Conservation (phyloP, 2,113 vertebrate species). For the Muntiacus muntjak region DNA sequence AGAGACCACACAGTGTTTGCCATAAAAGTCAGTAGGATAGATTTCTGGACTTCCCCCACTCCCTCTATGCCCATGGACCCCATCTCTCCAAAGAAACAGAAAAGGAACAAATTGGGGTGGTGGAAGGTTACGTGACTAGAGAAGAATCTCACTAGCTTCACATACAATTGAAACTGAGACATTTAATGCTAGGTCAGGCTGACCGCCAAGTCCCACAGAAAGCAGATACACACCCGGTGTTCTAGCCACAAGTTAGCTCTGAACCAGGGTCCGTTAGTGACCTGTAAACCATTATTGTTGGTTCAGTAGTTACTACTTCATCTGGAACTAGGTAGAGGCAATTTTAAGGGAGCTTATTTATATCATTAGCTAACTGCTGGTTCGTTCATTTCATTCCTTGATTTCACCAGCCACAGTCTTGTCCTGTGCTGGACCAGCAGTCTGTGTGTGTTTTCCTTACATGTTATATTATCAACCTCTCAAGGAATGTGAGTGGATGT, state of each 20-base stretch:
- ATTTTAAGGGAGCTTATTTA: not conserved
- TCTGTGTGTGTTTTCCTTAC: not conserved
- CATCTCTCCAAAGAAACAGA: conserved; percentile 40
- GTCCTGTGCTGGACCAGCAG: not conserved
- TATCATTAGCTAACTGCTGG: not conserved
- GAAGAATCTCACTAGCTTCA: conserved; percentile 63
- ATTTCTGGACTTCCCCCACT: conserved; percentile 21
- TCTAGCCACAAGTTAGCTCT: conserved; percentile 32
- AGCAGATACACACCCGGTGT: conserved; percentile 52
- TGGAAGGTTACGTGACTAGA: not conserved
- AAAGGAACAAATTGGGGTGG: not conserved
- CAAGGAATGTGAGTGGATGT: not conserved
- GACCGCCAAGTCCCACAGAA: conserved; percentile 55
- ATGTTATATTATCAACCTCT: not conserved
- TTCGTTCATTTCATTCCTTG: not conserved
- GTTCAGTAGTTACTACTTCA: not conserved
- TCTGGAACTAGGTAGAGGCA: not conserved
- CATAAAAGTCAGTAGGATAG: conserved; percentile 25
- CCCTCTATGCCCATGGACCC: not conserved
- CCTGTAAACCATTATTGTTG: conserved; percentile 9
- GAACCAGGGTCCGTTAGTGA: conserved; percentile 5
- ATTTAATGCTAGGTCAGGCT: conserved; percentile 62
- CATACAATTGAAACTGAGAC: conserved; percentile 45
- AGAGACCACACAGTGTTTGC: conserved; percentile 58
- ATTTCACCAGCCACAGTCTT: not conserved